Conservation (phyloP, 2,113 vertebrate species). For the Amphiprion ocellaris region DNA sequence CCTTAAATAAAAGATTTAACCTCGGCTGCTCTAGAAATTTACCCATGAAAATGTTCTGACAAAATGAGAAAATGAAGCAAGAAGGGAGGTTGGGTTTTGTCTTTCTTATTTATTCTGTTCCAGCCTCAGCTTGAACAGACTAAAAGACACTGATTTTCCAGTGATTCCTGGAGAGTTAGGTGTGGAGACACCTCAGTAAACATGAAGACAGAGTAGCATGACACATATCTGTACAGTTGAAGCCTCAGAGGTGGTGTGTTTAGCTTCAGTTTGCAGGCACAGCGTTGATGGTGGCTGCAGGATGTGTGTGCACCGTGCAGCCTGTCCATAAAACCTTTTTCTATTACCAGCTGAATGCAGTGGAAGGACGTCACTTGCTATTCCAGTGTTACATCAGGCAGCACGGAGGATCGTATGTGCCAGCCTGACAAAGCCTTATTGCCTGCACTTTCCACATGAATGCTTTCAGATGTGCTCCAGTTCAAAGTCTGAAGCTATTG, state of each 20-base stretch:
- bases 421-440: conserved; percentile 65
- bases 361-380: conserved; percentile 51
- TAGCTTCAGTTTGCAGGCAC: conserved; percentile 10
- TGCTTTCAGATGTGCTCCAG: conserved; percentile 58
- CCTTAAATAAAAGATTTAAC: conserved; percentile 4
- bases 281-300: conserved; percentile 19
- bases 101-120: background rate
- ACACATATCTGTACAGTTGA: background rate
- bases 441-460: conserved; percentile 64
- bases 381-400: conserved; percentile 58
- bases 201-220: no score
- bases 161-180: no score
- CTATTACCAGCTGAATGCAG: conserved; percentile 53
- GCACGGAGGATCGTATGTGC: conserved; percentile 61
- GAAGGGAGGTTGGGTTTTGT: background rate
- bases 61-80: background rate
- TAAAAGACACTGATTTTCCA: background rate
- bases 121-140: background rate
- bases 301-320: background rate
- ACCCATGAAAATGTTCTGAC: background rate
- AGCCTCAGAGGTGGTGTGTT: background rate
- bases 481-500: conserved; percentile 66
- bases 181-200: no score
- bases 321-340: conserved; percentile 44
- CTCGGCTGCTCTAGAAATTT: background rate